These are phyloP conservation scores for Serripes groenlandicus DNA, from an alignment of 2,888 invertebrate genomes.

Conservation along the genomic window DNA sequence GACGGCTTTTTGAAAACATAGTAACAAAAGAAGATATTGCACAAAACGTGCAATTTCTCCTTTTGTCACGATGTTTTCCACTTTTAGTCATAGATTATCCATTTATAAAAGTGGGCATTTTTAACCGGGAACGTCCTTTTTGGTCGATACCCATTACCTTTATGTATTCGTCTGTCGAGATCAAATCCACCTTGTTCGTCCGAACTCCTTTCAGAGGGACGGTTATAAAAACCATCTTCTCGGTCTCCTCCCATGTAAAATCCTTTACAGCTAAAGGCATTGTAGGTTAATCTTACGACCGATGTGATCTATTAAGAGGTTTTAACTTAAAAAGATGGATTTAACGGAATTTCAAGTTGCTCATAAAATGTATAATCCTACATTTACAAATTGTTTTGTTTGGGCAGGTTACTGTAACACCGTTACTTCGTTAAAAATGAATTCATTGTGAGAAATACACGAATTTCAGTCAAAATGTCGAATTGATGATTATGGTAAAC, in stretches of 20 bases:
- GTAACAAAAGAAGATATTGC: no score
- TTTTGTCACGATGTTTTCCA: no score
- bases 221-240: slow-evolving; percentile 89
- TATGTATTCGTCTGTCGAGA: slow-evolving; percentile 90
- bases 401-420: slow-evolving; percentile 12
- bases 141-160: no score
- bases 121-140: no score
- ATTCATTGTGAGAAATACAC: not conserved
- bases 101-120: no score
- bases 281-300: not conserved
- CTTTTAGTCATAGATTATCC: no score
- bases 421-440: not conserved
- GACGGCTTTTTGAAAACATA: no score
- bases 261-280: slow-evolving; percentile 90
- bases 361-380: not conserved
- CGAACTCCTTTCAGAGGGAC: slow-evolving; percentile 90
- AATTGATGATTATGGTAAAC: no score
- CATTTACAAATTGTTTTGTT: slow-evolving; percentile 5
- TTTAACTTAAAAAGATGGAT: not conserved
- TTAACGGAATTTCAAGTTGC: not conserved
- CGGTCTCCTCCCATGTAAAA: slow-evolving; percentile 92
- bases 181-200: slow-evolving; percentile 90
- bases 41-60: no score
- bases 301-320: not conserved
- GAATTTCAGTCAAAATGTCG: no score